Evolutionary conservation across 2,888 invertebrate species (phyloP), one percentile per base, ranked within the genome.

Genomic region (Torymus tubicola): DNA sequence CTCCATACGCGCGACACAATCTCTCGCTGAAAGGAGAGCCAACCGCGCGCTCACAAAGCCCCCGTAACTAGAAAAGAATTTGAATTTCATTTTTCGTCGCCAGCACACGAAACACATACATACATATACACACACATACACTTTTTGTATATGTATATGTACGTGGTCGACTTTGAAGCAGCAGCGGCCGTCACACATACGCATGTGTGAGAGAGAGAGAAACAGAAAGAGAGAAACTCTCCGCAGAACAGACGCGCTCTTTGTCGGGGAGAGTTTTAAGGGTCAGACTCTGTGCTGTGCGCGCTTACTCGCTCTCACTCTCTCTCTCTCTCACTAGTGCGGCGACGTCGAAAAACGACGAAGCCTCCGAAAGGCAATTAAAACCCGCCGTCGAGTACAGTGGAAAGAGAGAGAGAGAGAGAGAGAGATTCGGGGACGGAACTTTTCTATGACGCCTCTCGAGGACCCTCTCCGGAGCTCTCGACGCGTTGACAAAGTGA

Each of bases 401-500:
- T 16, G 13, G 61, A 42, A 8, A 42, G 21, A 21, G 42, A 42
- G 42, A 42, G 73, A 79, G 86, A 84, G 21, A 42, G 42, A 42
- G 42, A 42, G 42, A 42, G 73, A 79, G 86, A 84, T 86, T 87
- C 83, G 83, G 84, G 81, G 81, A 78, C 77, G 76, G 77, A 77
- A 83, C 75, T 80, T 79, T 84, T 80, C 82, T 77, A 64, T 72
- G 75, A 78, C 80, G 78, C 69, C 76, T 83, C 76, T 72, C 67
- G 73, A 81, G 83, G 84, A 83, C 85, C 84, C 85, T 85, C 83
- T 65, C 76, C 78, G 74, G 81, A 84, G 83, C 85, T 83, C 86
- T 85, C 83, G 83, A 86, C 85, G 82, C 88, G 87, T 88, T 88
- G 89, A 89, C 89, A 89, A 89, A 89, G 89, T 89, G 89, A 89